Evolutionary conservation across 2,888 invertebrate genomes (phyloP).

Genomic region (Chromoteleia sp.): DNA sequence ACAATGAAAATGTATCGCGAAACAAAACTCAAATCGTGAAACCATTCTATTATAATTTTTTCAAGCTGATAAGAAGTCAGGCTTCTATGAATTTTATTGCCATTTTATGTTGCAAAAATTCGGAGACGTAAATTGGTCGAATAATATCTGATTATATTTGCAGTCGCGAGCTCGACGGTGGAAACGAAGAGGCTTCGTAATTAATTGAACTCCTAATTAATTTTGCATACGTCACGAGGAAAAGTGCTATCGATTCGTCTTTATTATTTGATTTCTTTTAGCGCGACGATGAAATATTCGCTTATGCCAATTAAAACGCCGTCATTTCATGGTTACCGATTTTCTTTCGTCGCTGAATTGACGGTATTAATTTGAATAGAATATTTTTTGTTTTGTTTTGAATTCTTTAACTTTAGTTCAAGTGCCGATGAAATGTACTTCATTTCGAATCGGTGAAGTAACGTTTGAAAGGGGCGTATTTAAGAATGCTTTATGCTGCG

Average conservation of each 20-base stretch:
- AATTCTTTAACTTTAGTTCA: conserved; percentile 1
- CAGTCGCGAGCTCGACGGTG: background rate
- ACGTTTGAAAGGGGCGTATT: background rate
- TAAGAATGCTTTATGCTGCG: background rate
- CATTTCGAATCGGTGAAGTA: background rate
- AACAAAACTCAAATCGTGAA: no score
- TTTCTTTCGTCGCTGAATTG: conserved; percentile 3
- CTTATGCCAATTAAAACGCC: conserved; percentile 25
- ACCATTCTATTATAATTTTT: no score
- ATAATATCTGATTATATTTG: background rate
- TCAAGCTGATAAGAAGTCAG: no score
- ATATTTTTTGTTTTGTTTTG: no score
- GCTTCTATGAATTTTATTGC: no score
- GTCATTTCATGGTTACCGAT: conserved; percentile 1
- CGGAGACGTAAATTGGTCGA: background rate
- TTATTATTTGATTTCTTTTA: conserved; percentile 27
- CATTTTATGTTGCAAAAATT: no score
- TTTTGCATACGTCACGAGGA: conserved; percentile 16
- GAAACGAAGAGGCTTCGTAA: background rate
- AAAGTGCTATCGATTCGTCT: conserved; percentile 25
- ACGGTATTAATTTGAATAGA: background rate
- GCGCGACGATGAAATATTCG: conserved; percentile 20
- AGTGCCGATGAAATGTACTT: background rate
- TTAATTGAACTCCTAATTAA: conserved; percentile 37
- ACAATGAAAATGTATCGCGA: background rate